Percentiles rank a stretch among this genome's conserved stretches.
These are phyloP conservation scores for Eilema griseolum DNA, from an alignment of 2,888 invertebrate genomes.

Conservation along the genomic window DNA sequence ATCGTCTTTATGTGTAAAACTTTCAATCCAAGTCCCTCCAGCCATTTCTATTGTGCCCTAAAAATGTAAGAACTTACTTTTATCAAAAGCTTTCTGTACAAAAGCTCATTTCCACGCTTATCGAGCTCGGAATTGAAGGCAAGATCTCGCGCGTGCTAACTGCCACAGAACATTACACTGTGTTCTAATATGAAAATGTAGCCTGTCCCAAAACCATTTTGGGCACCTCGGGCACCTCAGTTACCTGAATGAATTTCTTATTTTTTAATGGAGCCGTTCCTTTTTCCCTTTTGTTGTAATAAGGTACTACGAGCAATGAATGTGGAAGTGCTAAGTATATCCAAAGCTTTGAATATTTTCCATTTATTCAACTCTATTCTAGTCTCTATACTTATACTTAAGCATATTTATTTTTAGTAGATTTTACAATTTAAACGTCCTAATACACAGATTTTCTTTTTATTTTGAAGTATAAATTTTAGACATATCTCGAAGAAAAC, in stretches of 20 bases:
- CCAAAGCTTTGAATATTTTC: no score
- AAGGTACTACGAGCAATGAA: background rate
- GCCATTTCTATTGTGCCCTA: background rate
- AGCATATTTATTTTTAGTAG: background rate
- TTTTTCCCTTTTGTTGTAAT: background rate
- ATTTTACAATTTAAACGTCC: background rate
- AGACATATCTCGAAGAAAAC: no score
- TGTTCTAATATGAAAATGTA: constrained; percentile 3
- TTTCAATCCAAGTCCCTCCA: background rate
- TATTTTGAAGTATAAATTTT: no score
- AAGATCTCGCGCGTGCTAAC: background rate
- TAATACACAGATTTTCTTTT: no score
- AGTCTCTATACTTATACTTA: background rate
- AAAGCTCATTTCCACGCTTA: constrained; percentile 3
- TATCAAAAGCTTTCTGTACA: background rate
- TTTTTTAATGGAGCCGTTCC: constrained; percentile 3
- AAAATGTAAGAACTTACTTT: constrained; percentile 1
- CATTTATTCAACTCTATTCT: background rate
- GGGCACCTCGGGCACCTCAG: background rate
- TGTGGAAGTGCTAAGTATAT: background rate
- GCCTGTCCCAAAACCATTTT: background rate
- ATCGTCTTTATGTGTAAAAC: background rate
- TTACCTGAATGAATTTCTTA: constrained; percentile 5
- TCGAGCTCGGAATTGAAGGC: background rate
- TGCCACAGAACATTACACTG: background rate